Base-by-base conservation (phyloP, 2,888 invertebrate genomes). In the Vanessa cardui region DNA sequence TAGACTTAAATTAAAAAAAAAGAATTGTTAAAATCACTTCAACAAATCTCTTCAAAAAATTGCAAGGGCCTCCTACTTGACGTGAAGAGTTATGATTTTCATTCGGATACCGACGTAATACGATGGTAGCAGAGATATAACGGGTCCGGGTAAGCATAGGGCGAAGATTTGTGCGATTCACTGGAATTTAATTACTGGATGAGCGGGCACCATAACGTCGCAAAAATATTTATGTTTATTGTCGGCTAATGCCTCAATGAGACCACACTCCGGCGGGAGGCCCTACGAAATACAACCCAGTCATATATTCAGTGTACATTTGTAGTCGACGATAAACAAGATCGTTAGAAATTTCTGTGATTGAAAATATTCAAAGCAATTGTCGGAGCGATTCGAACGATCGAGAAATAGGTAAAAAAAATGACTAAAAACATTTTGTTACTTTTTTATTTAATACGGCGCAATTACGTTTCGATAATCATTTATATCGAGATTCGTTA, bases 191-290 rank as follows among this genome's bases (percentile, higher is more conserved):
- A 92, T 92, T 92, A 92, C 87, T 83, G 82, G 83, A 83, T 78
- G 78, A 83, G 82, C 84, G 83, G 85, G 82, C 80, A 83, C 84
- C 83, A 83, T 86, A 89, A 89, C 88, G 88, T 84, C 83, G 89
- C 89, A 90, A 92, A 92, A 91, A 92, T 92, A 92, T 92, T 92
- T 91, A 91, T 90, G 91, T 89, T 90, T 91, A 92, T 89, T 88
- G 91, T 88, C 77, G 85, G 78, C 84, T 86, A 88, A 90, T 86
- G 85, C 83, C 80, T 81, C 81, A 82, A 87, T 85, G 87, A 82
- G 84, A 89, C 89, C 92, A 78, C 90, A 87, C 77, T 76, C 79
- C 71, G 54, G 47, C 50, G 44, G 52, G 56, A 62, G 26, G 12
- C n/a, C 16, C 18, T n/a, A 39, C 58, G 47, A 66, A 59, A 31